phyloP scores from a whole-genome alignment of 2,113 vertebrate genomes.

The Turdus rufiventris region DNA sequence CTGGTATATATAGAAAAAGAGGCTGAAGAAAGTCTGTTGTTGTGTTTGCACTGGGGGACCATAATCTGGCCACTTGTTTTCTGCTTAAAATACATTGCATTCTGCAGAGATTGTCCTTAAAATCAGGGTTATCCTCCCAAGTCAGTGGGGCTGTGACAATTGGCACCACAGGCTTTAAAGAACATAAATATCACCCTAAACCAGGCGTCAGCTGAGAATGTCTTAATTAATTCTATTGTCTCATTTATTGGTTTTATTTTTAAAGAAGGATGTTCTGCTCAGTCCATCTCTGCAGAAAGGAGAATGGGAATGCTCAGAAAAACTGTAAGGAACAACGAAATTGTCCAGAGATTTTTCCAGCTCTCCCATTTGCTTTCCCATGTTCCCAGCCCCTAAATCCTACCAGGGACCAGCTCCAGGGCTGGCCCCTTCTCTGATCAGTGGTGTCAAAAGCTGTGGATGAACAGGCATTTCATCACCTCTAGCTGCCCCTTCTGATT shows the following conservation, averaged over 20 bases:
- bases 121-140: not conserved
- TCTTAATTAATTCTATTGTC: not conserved
- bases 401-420: not conserved
- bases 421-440: not conserved
- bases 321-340: not conserved
- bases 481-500: not conserved
- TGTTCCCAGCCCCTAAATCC: not conserved
- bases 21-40: slow-evolving; percentile 11
- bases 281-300: not conserved
- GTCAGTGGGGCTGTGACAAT: not conserved
- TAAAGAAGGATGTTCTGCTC: not conserved
- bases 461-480: not conserved
- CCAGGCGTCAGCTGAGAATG: not conserved
- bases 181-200: not conserved
- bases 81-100: not conserved
- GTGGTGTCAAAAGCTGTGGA: not conserved
- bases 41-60: not conserved
- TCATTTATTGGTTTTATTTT: not conserved
- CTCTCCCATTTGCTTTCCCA: not conserved
- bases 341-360: not conserved
- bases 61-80: not conserved
- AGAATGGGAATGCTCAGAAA: not conserved
- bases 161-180: not conserved
- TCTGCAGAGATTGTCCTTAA: not conserved
- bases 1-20: not conserved